phyloP scores from a whole-genome alignment of 2,113 vertebrate genomes.

The Pluvialis apricaria region DNA sequence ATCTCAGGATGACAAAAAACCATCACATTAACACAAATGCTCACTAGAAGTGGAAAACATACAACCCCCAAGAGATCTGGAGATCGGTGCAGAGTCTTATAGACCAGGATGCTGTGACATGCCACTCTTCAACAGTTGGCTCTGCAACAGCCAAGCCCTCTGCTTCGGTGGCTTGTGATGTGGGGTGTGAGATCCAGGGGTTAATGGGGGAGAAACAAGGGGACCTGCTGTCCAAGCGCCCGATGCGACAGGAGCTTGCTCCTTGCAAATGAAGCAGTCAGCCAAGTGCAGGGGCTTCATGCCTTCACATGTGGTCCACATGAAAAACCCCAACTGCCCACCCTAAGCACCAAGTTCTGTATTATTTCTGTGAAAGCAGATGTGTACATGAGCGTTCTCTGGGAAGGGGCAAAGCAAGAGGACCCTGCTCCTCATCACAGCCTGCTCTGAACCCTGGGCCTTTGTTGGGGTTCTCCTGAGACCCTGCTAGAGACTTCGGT shows the following conservation, averaged over 20 bases:
- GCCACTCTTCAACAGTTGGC: neutral
- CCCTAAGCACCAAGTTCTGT: neutral
- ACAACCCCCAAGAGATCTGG: neutral
- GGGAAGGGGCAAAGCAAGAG: neutral
- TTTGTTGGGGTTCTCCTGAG: neutral
- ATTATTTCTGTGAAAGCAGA: neutral
- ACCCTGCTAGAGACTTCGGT: accelerated
- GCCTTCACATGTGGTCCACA: neutral
- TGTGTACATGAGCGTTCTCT: accelerated
- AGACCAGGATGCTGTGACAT: neutral
- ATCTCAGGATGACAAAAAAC: too few species aligned
- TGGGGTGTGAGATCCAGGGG: neutral
- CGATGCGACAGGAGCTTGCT: accelerated
- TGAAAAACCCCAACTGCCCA: accelerated
- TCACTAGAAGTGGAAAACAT: too few species aligned
- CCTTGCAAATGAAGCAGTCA: accelerated
- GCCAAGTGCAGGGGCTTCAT: neutral
- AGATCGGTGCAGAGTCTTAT: neutral
- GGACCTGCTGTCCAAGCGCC: neutral
- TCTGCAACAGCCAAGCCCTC: neutral
- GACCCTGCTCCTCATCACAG: neutral
- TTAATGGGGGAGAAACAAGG: accelerated
- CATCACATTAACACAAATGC: neutral
- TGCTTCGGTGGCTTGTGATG: neutral
- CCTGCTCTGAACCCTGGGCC: neutral